Evolutionary conservation across 2,113 vertebrate species (phyloP).

Genomic region (Bubo blakistoni): DNA sequence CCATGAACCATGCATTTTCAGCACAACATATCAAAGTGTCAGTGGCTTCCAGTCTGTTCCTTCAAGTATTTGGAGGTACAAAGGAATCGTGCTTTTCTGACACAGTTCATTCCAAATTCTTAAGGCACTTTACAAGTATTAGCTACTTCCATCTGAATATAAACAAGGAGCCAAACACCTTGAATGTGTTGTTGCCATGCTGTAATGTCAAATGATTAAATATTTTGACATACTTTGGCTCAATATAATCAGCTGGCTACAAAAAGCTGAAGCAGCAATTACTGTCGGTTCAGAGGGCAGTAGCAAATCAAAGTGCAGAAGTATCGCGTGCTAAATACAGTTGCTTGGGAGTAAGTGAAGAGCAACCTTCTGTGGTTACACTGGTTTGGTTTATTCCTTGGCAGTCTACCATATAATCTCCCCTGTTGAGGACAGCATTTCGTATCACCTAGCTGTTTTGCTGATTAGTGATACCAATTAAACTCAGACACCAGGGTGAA

Average conservation of each 20-base stretch:
- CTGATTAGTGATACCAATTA: no score
- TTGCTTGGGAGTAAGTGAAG: background rate
- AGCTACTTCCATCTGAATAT: background rate
- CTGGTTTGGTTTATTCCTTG: background rate
- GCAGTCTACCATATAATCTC: background rate
- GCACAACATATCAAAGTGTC: background rate
- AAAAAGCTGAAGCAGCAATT: background rate
- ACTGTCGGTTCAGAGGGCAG: background rate
- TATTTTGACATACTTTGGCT: background rate
- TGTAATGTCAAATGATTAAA: background rate
- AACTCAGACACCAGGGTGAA: no score
- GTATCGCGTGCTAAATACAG: rapidly evolving
- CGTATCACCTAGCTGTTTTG: no score
- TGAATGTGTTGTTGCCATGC: background rate
- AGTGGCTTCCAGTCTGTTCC: background rate
- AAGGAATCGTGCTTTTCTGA: background rate
- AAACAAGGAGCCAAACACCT: background rate
- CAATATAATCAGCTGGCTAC: background rate
- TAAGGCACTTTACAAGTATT: background rate
- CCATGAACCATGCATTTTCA: background rate
- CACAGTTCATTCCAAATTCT: background rate
- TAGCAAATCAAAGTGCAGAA: background rate
- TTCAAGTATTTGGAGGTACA: background rate
- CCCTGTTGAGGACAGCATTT: background rate
- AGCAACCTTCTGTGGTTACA: background rate